These are phyloP conservation scores for Mus spicilegus DNA, from an alignment of 2,113 vertebrate genomes.

Conservation along the genomic window DNA sequence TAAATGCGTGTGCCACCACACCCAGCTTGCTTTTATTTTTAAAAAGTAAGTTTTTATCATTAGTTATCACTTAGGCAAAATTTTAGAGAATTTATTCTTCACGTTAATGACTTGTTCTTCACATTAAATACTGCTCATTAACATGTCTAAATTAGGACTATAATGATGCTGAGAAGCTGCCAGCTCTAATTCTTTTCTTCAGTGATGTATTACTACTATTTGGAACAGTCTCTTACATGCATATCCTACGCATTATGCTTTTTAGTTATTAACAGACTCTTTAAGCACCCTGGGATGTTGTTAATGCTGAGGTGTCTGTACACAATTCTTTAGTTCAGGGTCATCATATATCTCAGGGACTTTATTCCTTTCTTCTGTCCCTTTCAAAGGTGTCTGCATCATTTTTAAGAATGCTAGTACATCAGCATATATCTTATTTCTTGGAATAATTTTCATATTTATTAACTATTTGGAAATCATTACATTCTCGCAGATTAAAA, in stretches of 20 bases:
- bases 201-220: neutral
- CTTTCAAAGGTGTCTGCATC: neutral
- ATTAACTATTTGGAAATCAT: neutral
- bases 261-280: neutral
- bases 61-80: constrained; percentile 36
- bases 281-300: neutral
- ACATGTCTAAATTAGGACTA: neutral
- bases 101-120: neutral
- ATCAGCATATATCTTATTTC: neutral
- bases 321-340: neutral
- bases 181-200: constrained; percentile 24
- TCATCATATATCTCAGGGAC: neutral
- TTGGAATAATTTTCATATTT: neutral
- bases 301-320: neutral
- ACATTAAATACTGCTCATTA: constrained; percentile 1
- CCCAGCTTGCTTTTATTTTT: neutral
- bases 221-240: neutral
- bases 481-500: neutral
- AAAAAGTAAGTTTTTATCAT: neutral
- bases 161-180: neutral
- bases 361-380: neutral
- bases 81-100: constrained; percentile 50
- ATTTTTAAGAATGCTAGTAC: neutral
- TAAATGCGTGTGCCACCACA: too few species aligned
- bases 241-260: neutral